Conservation (phyloP, 2,113 vertebrate genomes). For the Tragulus kanchil region DNA sequence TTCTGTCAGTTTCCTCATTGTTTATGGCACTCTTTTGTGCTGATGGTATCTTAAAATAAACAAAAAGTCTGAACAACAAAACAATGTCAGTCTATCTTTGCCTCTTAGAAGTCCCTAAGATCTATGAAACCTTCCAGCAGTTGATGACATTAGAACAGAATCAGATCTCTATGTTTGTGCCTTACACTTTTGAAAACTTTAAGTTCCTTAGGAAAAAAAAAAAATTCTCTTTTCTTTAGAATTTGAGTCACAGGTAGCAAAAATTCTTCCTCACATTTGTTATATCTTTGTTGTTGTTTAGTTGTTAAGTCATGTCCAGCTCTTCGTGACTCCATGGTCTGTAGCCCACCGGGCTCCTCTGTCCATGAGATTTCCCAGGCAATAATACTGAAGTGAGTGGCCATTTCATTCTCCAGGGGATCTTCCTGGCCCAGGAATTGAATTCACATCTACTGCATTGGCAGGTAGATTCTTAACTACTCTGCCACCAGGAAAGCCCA, state of each 20-base stretch:
- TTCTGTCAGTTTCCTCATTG: slow-evolving; percentile 62
- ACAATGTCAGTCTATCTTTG: slow-evolving; percentile 36
- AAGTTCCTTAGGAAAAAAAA: neutral
- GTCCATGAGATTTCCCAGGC: neutral
- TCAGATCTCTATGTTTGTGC: neutral
- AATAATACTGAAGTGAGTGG: neutral
- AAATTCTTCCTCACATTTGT: neutral
- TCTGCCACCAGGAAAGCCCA: neutral
- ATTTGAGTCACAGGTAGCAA: neutral
- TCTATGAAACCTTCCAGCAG: neutral
- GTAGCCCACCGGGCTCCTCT: neutral
- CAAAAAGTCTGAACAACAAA: neutral
- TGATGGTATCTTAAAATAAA: slow-evolving; percentile 61
- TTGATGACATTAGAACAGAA: neutral
- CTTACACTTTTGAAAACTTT: neutral
- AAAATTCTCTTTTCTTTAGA: slow-evolving; percentile 40
- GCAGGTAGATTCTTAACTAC: neutral
- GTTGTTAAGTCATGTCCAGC: neutral
- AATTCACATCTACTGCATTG: neutral
- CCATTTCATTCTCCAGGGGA: neutral
- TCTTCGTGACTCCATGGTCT: neutral
- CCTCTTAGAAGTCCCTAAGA: slow-evolving; percentile 46
- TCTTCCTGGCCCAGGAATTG: neutral
- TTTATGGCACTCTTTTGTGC: neutral
- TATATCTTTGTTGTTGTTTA: neutral